Base-by-base conservation (phyloP, 2,888 invertebrate genomes). In the Choreutis nemorana region DNA sequence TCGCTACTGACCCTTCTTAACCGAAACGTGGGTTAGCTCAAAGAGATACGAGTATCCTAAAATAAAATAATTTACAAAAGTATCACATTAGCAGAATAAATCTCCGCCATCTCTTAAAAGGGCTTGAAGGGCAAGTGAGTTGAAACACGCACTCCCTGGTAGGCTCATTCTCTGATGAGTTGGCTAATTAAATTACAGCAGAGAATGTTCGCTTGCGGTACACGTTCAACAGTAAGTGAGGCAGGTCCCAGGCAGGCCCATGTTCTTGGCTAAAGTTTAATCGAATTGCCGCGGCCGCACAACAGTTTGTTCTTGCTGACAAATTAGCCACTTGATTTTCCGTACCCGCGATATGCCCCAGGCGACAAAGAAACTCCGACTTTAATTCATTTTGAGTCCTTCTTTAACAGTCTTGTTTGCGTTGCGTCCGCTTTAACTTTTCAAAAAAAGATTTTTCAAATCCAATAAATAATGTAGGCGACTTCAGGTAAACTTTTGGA, bases 321-420 rank as follows among this genome's bases (percentile, higher is more conserved):
- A 75, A 77, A 73, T 75, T 75, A 71, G 58, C 63, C 64, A 66
- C 67, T 71, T 68, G 68, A 63, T 67, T 61, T 57, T n/a, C n/a
- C n/a, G n/a, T n/a, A n/a, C n/a, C n/a, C n/a, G n/a, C 40, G 45
- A 49, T 44, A 44, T 50, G 55, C 60, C 54, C 48, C 49, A 48
- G 58, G 57, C 57, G 46, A 48, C 55, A 58, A 61, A 57, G 52
- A 61, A n/a, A 58, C 55, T 55, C 50, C 36, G 43, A 46, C 49
- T 57, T 57, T 59, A 55, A 57, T 59, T 55, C 52, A 45, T 52
- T 55, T 50, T 45, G 41, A 45, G 42, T 48, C 39, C 45, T 40
- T 38, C 44, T 52, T 49, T 28, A 4, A 22, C 42, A 36, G 33
- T 35, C 35, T 41, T 36, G 37, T 14, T 21, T 14, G 3, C 8